Evolutionary conservation across 2,113 vertebrate species (phyloP).

Genomic region (Nycticebus coucang): DNA sequence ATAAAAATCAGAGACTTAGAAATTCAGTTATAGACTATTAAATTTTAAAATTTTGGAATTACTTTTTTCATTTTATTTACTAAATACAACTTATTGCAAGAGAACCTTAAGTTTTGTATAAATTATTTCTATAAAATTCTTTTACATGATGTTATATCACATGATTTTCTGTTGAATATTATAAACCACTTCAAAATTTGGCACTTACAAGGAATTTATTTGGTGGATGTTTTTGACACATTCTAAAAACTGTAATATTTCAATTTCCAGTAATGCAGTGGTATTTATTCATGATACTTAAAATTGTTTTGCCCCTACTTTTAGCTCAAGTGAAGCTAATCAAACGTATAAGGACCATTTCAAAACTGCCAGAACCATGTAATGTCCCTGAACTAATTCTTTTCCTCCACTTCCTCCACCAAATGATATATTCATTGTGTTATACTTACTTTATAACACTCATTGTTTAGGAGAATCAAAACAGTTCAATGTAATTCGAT

Average conservation of each 20-base stretch:
- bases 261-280: conserved; percentile 38
- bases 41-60: conserved; percentile 35
- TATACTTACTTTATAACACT: neutral
- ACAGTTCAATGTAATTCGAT: neutral
- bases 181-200: conserved; percentile 50
- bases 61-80: conserved; percentile 35
- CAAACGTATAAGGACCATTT: neutral
- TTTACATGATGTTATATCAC: conserved; percentile 47
- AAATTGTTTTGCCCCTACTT: conserved; percentile 51
- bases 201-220: conserved; percentile 53
- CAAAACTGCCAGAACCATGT: conserved; percentile 17
- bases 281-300: conserved; percentile 39
- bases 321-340: conserved; percentile 23
- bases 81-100: neutral
- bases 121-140: conserved; percentile 23
- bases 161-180: conserved; percentile 42
- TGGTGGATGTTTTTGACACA: conserved; percentile 57
- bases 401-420: neutral
- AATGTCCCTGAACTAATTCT: conserved; percentile 11
- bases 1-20: conserved; percentile 11
- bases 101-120: conserved; percentile 49
- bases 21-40: neutral
- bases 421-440: neutral
- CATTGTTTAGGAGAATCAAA: neutral
- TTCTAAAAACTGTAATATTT: conserved; percentile 61